phyloP scores from a whole-genome alignment of 2,797 vertebrate genomes.

The Falco columbarius region DNA sequence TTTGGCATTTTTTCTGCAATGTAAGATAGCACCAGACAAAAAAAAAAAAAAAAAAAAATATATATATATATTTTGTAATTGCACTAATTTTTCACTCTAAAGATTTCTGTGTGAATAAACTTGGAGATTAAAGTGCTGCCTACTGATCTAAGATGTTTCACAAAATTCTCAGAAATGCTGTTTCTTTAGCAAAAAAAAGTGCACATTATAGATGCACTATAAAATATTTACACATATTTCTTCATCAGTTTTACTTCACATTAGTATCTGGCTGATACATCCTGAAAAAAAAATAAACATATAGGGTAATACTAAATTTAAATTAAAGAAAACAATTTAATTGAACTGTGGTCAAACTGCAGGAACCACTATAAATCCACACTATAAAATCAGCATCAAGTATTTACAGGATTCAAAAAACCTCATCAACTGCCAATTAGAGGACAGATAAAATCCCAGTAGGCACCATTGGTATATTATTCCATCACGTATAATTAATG shows the following conservation, averaged over 20 bases:
- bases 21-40: background rate
- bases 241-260: background rate
- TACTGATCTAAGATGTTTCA: background rate
- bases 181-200: background rate
- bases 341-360: background rate
- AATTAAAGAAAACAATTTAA: conserved; percentile 3
- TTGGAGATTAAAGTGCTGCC: background rate
- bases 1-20: background rate
- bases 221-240: background rate
- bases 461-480: background rate
- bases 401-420: background rate
- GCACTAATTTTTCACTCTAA: background rate
- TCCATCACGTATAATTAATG: background rate
- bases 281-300: background rate
- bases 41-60: no score
- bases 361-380: background rate
- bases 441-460: background rate
- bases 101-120: background rate
- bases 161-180: background rate
- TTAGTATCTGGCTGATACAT: background rate
- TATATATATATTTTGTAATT: background rate
- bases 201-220: background rate
- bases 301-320: background rate
- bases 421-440: background rate
- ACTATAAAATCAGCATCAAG: background rate